Conservation (phyloP, 2,113 vertebrate species). For the Tyto alba region DNA sequence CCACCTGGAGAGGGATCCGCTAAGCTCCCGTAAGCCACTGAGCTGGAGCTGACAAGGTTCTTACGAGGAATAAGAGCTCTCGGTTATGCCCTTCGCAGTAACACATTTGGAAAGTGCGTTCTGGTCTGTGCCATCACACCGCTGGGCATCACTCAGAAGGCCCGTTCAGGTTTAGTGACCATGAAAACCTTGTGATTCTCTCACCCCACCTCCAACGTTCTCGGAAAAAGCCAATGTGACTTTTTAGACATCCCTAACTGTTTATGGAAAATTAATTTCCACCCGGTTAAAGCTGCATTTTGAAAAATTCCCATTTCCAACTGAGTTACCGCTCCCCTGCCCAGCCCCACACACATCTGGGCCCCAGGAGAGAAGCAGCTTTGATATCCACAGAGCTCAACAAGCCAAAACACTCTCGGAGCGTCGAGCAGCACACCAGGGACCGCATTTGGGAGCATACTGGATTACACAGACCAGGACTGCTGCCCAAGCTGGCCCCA, state of each 20-base stretch:
- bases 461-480: fast-evolving
- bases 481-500: not conserved
- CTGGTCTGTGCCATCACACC: fast-evolving
- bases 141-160: not conserved
- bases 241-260: not conserved
- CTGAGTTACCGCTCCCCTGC: not conserved
- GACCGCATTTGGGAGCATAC: fast-evolving
- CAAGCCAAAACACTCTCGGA: not conserved
- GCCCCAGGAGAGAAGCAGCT: fast-evolving
- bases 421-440: not conserved
- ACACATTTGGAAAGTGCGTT: not conserved
- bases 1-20: not conserved
- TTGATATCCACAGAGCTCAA: not conserved
- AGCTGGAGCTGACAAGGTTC: not conserved
- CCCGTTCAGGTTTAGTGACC: not conserved
- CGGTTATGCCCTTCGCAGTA: fast-evolving
- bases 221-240: not conserved
- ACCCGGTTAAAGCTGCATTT: not conserved
- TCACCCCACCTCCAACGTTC: not conserved
- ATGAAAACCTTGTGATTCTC: not conserved
- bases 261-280: not conserved
- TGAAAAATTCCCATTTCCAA: not conserved
- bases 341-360: not conserved
- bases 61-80: not conserved
- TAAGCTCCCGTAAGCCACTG: not conserved